Percentiles rank a stretch among this genome's conserved stretches.
Conservation (phyloP, 2,797 vertebrate species). For the Anguilla obscura region DNA sequence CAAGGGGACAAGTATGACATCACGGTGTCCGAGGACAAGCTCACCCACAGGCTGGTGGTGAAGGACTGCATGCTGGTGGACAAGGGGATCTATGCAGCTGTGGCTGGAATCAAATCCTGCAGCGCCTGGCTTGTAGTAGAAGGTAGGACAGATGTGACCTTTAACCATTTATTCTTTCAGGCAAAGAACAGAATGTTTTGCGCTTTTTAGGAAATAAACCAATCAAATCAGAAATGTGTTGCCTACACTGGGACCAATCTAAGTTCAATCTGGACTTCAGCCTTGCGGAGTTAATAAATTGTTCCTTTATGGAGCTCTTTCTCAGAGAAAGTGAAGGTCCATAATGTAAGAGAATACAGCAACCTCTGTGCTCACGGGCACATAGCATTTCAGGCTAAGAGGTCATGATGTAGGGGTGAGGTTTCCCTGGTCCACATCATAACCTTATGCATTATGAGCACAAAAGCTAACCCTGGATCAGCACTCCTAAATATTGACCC, state of each 20-base stretch:
- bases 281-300: no score
- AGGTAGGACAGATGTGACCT: conserved; percentile 63
- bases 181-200: neutral
- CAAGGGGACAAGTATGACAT: conserved; percentile 73
- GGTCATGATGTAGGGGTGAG: no score
- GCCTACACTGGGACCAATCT: neutral
- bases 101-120: conserved; percentile 72
- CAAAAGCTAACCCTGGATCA: no score
- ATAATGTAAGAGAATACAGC: no score
- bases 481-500: no score
- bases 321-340: neutral
- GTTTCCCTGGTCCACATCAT: no score
- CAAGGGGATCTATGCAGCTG: conserved; percentile 77
- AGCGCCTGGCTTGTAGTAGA: conserved; percentile 84
- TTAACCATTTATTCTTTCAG: neutral
- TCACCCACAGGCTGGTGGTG: conserved; percentile 78
- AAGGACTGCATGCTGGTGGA: conserved; percentile 72
- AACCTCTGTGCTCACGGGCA: no score
- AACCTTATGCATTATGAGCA: no score
- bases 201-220: neutral
- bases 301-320: no score
- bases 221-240: neutral
- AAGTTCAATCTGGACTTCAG: no score
- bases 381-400: no score
- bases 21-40: conserved; percentile 75